phyloP scores from a whole-genome alignment of 2,113 vertebrate genomes.

The Ranitomeya imitator region DNA sequence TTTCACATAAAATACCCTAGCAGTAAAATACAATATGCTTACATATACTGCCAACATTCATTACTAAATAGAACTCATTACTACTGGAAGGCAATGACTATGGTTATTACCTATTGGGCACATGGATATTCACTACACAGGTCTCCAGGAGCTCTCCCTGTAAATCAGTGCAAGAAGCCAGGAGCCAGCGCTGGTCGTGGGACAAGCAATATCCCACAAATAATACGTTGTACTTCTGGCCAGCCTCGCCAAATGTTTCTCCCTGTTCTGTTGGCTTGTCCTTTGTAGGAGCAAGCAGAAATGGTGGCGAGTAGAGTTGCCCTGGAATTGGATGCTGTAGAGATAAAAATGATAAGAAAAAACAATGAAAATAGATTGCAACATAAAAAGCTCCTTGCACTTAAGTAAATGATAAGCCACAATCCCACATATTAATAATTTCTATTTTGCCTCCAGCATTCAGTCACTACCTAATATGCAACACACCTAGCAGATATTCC shows the following conservation, averaged over 20 bases:
- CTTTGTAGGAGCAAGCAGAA: slow-evolving; percentile 88
- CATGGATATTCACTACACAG: slow-evolving; percentile 91
- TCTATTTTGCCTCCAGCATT: too few relatives aligned
- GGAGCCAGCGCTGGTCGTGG: slow-evolving; percentile 96
- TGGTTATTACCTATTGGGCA: slow-evolving; percentile 85
- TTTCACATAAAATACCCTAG: too few relatives aligned
- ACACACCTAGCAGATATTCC: too few relatives aligned
- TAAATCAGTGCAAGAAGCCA: slow-evolving; percentile 96
- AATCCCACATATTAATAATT: too few relatives aligned
- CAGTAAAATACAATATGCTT: not conserved
- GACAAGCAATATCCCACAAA: slow-evolving; percentile 96
- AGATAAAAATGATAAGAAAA: slow-evolving; percentile 50
- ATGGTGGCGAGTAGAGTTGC: slow-evolving; percentile 90
- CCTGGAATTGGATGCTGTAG: slow-evolving; percentile 86
- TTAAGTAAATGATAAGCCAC: too few relatives aligned
- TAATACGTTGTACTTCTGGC: slow-evolving; percentile 90
- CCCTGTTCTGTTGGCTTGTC: slow-evolving; percentile 89
- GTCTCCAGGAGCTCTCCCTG: slow-evolving; percentile 93
- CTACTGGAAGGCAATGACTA: not conserved
- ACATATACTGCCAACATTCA: not conserved
- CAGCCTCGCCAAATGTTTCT: slow-evolving; percentile 86
- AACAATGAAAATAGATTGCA: not conserved
- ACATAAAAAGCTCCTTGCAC: too few relatives aligned
- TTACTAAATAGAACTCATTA: not conserved
- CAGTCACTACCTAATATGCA: too few relatives aligned